Evolutionary conservation across 2,797 vertebrate genomes (phyloP), one percentile per base, ranked within the genome.

Genomic region (Acanthurus lineatus): DNA sequence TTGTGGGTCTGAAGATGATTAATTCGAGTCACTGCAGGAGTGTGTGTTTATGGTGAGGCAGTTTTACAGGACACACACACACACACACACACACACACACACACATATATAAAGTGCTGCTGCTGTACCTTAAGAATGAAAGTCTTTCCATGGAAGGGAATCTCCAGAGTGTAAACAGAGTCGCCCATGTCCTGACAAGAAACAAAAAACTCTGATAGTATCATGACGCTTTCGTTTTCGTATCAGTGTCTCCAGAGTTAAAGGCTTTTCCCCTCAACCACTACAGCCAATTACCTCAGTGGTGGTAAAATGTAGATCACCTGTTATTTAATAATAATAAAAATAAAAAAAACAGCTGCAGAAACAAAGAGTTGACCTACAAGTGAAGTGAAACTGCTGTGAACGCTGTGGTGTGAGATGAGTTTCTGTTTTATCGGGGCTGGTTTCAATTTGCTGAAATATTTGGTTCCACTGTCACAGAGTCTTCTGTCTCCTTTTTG

Each of bases 41-140:
- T 17, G 4, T 3, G 3, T 10, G 51, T 25, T n/a, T n/a, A n/a
- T n/a, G n/a, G n/a, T n/a, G n/a, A n/a, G n/a, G n/a, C n/a, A n/a
- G n/a, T n/a, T n/a, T n/a, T n/a, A n/a, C n/a, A n/a, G n/a, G n/a
- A n/a, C 25, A 25, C 25, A 25, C 25, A 25, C 25, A 25, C 25
- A 25, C 28, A 32, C 28, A 32, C 28, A 32, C 28, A 32, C 28
- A 32, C 28, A 32, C 28, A 32, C 28, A 32, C 28, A 32, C 38
- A 16, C 59, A 42, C 57, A 58, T 0, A 47, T 17, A 64, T 2
- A 65, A 40, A 74, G 12, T 0, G 40, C n/a, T 14, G 44, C 19
- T 12, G 38, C 16, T 22, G 32, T 95, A 99, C 98, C 97, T 99
- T 99, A 63, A 99, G 93, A 90, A 99, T 97, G 91, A 98, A 99